Evolutionary conservation across 2,888 invertebrate species (phyloP).

Genomic region (Scaptomyza tumidula): DNA sequence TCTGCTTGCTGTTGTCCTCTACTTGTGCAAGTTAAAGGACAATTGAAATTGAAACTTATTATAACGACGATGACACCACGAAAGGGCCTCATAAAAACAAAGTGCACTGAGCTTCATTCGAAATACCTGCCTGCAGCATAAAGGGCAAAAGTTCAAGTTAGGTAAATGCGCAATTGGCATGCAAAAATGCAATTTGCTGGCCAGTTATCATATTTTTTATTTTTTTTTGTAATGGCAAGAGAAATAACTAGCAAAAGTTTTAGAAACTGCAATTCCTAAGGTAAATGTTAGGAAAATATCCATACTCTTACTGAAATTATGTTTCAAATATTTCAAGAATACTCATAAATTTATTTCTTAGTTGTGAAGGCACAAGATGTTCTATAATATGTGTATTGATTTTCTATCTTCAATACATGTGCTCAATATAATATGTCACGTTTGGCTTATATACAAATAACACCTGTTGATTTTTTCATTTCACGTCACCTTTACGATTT

Average conservation of each 20-base stretch:
- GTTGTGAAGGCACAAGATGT: too few species aligned
- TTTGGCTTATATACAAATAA: not conserved
- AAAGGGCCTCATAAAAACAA: conserved; percentile 39
- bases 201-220: conserved; percentile 20
- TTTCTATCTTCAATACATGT: too few species aligned
- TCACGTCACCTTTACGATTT: not conserved
- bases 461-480: conserved; percentile 40
- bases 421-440: not conserved
- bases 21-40: conserved; percentile 47
- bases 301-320: too few species aligned
- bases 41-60: conserved; percentile 77
- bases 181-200: conserved; percentile 63
- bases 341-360: too few species aligned
- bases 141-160: conserved; percentile 49
- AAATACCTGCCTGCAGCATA: conserved; percentile 9
- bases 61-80: conserved; percentile 56
- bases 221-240: too few species aligned
- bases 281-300: too few species aligned
- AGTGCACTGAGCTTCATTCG: conserved; percentile 32
- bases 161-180: conserved; percentile 50
- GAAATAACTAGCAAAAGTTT: too few species aligned
- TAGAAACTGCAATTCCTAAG: too few species aligned
- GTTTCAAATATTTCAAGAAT: too few species aligned
- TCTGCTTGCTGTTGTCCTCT: conserved; percentile 29
- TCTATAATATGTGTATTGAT: too few species aligned